These are phyloP conservation scores for Axea sp. DNA, from an alignment of 2,888 invertebrate genomes.

Conservation along the genomic window DNA sequence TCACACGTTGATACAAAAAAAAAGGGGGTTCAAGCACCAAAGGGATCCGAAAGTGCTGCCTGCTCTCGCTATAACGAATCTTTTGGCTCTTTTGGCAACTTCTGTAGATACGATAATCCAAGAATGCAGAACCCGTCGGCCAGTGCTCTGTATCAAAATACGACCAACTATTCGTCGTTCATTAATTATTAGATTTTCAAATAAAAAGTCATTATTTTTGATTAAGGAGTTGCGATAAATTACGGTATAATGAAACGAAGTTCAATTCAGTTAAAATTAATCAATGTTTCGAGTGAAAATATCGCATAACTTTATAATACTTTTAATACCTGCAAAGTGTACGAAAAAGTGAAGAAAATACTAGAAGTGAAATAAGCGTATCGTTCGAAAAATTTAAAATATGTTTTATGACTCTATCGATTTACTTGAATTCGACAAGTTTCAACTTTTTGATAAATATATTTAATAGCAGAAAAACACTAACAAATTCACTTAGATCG, in stretches of 20 bases:
- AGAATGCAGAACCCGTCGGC: constrained; percentile 38
- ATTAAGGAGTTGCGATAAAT: constrained; percentile 22
- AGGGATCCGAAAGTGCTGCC: constrained; percentile 45
- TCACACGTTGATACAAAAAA: constrained; percentile 17
- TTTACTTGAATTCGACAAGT: too few relatives aligned
- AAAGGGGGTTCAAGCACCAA: constrained; percentile 11
- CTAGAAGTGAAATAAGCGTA: too few relatives aligned
- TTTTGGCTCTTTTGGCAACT: constrained; percentile 53
- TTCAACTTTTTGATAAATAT: too few relatives aligned
- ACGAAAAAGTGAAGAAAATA: too few relatives aligned
- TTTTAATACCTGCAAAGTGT: too few relatives aligned
- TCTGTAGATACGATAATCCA: constrained; percentile 46
- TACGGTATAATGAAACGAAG: constrained; percentile 11
- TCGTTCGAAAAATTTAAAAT: too few relatives aligned
- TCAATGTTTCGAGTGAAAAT: too few relatives aligned
- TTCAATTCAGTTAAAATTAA: constrained; percentile 17
- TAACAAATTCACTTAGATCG: too few relatives aligned
- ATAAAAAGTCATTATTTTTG: constrained; percentile 10
- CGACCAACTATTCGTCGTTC: constrained; percentile 34
- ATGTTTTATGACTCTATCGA: too few relatives aligned
- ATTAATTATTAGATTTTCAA: constrained; percentile 34
- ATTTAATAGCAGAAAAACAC: too few relatives aligned
- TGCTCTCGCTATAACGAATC: constrained; percentile 48
- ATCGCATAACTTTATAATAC: too few relatives aligned
- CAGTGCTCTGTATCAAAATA: constrained; percentile 38